These are phyloP conservation scores for Plutomurus gul DNA, from an alignment of 1,140 invertebrate species.

Conservation along the genomic window DNA sequence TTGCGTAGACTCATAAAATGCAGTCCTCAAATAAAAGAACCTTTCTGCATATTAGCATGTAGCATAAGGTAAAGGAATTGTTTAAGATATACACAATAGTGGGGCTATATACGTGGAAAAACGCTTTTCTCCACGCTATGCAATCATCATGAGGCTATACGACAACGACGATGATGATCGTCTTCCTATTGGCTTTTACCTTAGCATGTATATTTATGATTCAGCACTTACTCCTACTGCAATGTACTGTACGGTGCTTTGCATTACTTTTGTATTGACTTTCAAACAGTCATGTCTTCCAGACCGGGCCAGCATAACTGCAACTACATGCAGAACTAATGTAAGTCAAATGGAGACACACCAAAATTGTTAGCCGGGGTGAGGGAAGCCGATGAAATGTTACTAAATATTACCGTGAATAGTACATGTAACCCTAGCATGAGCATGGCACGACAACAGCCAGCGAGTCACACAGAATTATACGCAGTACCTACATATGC, in stretches of 20 bases:
- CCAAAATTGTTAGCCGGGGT: neutral
- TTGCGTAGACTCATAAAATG: too few relatives aligned
- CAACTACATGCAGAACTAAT: neutral
- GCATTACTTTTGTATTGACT: neutral
- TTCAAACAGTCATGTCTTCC: neutral
- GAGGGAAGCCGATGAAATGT: constrained; percentile 1
- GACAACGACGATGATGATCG: neutral
- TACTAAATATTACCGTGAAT: too few relatives aligned
- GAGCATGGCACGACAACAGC: too few relatives aligned
- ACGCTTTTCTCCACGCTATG: neutral
- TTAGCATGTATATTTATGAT: neutral
- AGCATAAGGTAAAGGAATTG: too few relatives aligned
- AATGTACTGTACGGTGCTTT: neutral
- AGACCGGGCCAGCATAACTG: neutral
- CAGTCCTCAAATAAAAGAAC: too few relatives aligned
- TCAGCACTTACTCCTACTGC: neutral
- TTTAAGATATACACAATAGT: too few relatives aligned
- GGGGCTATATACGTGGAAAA: neutral
- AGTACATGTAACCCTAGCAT: too few relatives aligned
- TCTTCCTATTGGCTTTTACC: constrained; percentile 5
- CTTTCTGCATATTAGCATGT: too few relatives aligned
- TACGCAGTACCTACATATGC: too few relatives aligned
- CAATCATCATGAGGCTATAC: constrained; percentile 19
- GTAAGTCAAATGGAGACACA: neutral
- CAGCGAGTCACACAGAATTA: too few relatives aligned